Conservation (phyloP, 1,140 invertebrate species). For the Planococcus citri region DNA sequence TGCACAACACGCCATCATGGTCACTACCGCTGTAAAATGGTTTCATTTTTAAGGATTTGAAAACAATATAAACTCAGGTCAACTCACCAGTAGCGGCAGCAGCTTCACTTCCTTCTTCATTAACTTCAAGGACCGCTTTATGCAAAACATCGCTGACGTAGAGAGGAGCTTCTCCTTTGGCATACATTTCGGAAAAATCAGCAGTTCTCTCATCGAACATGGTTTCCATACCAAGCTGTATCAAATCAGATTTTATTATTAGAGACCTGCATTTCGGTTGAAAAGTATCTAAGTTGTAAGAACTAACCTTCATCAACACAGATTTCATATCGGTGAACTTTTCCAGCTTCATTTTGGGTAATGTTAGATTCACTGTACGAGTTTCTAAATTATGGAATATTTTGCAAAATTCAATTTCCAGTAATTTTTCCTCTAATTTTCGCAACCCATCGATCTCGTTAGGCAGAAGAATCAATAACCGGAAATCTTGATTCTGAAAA, state of each 20-base stretch:
- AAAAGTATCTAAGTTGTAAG: not conserved
- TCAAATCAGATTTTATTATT: not conserved
- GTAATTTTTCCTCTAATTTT: slow-evolving; percentile 36
- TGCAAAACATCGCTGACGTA: slow-evolving; percentile 43
- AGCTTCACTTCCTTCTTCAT: slow-evolving; percentile 53
- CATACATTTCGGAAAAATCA: slow-evolving; percentile 44
- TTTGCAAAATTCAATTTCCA: slow-evolving; percentile 29
- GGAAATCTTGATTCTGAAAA: slow-evolving; percentile 32
- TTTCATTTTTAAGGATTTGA: no score
- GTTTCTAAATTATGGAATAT: slow-evolving; percentile 28
- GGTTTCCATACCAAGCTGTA: slow-evolving; percentile 41
- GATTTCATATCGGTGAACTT: slow-evolving; percentile 43
- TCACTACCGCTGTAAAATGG: no score
- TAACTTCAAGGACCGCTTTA: slow-evolving; percentile 51
- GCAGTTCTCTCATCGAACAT: slow-evolving; percentile 44
- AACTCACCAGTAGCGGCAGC: slow-evolving; percentile 45
- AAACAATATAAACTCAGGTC: no score
- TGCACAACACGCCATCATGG: no score
- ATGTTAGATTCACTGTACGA: slow-evolving; percentile 38
- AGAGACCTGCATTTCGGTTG: no score
- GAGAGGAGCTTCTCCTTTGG: slow-evolving; percentile 33
- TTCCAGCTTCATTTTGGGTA: slow-evolving; percentile 63
- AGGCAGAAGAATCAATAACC: slow-evolving; percentile 40
- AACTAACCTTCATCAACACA: slow-evolving; percentile 41
- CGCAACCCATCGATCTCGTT: slow-evolving; percentile 41